Evolutionary conservation across 2,888 invertebrate genomes (phyloP).

Genomic region (Watsonalla cultraria): DNA sequence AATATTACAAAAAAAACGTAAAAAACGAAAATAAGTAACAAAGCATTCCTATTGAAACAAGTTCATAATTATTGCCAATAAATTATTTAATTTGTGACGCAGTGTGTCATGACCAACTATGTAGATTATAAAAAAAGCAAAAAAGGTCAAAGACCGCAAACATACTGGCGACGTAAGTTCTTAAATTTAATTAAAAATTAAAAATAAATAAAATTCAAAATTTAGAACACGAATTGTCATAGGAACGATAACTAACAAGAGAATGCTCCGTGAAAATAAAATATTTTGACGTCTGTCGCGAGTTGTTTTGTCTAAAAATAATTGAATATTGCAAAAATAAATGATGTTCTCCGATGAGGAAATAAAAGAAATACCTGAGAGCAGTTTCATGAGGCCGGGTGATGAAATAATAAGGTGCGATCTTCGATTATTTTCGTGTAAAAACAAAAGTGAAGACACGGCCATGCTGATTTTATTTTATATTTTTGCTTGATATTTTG

Average conservation of each 20-base stretch:
- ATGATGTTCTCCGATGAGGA: constrained; percentile 74
- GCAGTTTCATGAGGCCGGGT: constrained; percentile 59
- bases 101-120: constrained; percentile 10
- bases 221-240: constrained; percentile 47
- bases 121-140: constrained; percentile 33
- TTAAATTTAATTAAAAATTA: background rate
- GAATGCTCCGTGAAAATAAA: constrained; percentile 46
- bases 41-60: no score
- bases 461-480: constrained; percentile 45
- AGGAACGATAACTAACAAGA: constrained; percentile 56
- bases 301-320: constrained; percentile 64
- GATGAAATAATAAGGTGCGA: constrained; percentile 72
- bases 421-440: constrained; percentile 32
- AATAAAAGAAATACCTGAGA: constrained; percentile 67
- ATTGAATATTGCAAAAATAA: constrained; percentile 70
- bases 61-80: no score
- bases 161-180: constrained; percentile 7
- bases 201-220: constrained; percentile 34
- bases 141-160: constrained; percentile 35
- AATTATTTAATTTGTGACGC: no score
- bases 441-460: constrained; percentile 34
- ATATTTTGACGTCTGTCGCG: constrained; percentile 49
- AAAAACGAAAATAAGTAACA: no score
- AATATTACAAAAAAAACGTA: no score
- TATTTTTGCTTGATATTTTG: constrained; percentile 29